Percentiles rank a stretch among this genome's conserved stretches.
These are phyloP conservation scores for Idaea biselata DNA, from an alignment of 2,888 invertebrate species.

Conservation along the genomic window DNA sequence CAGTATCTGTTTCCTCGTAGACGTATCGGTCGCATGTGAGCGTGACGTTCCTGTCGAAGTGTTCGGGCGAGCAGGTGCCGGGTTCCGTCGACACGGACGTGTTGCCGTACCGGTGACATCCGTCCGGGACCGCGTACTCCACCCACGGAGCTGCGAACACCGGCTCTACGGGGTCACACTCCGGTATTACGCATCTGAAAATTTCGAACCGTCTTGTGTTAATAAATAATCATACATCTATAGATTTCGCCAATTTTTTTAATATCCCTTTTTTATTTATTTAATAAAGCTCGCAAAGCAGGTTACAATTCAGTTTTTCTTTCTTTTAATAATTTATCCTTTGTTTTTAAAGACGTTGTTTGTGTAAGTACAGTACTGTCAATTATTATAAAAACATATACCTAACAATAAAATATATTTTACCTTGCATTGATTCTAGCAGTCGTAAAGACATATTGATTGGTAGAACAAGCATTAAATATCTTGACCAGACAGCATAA, in stretches of 20 bases:
- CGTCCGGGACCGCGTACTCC: conserved; percentile 29
- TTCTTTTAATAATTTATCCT: neutral
- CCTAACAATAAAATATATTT: too few relatives aligned
- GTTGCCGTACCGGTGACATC: conserved; percentile 54
- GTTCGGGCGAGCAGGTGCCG: conserved; percentile 29
- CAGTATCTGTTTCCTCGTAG: conserved; percentile 40
- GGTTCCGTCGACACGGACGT: conserved; percentile 4
- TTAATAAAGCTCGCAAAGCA: too few relatives aligned
- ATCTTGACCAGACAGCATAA: neutral
- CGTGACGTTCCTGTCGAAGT: conserved; percentile 30
- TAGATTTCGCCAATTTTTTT: too few relatives aligned
- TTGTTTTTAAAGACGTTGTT: neutral
- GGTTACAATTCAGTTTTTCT: too few relatives aligned
- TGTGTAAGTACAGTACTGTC: too few relatives aligned
- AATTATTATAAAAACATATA: too few relatives aligned
- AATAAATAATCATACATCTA: too few relatives aligned
- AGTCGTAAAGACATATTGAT: conserved; percentile 3
- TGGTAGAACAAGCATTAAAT: neutral
- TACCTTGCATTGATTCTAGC: conserved; percentile 6
- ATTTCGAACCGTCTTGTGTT: too few relatives aligned
- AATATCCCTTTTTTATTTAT: too few relatives aligned
- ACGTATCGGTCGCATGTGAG: conserved; percentile 36
- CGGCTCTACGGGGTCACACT: neutral
- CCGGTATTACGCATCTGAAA: neutral
- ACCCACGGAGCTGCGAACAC: neutral